phyloP scores from a whole-genome alignment of 2,797 vertebrate species.

The Brachyalestes nurse region DNA sequence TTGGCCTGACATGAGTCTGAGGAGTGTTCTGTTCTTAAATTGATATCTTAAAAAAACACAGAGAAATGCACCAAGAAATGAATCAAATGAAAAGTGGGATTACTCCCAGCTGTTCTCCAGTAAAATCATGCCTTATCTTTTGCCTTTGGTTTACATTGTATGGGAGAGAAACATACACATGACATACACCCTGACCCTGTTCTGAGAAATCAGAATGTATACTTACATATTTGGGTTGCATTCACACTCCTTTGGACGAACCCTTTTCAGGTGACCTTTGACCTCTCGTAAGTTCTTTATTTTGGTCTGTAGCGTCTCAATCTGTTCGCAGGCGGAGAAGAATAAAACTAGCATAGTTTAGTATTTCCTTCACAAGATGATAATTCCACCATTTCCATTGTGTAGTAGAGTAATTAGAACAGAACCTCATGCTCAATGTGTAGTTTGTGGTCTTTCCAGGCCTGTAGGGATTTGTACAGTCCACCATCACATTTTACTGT shows the following conservation, averaged over 20 bases:
- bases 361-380: not conserved
- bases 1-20: conserved; percentile 78
- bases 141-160: not conserved
- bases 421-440: conserved; percentile 94
- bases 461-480: conserved; percentile 91
- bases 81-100: not conserved
- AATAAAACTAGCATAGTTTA: not conserved
- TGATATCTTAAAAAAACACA: conserved; percentile 79
- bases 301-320: conserved; percentile 96
- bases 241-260: conserved; percentile 89
- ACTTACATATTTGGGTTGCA: conserved; percentile 88
- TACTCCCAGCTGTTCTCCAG: not conserved
- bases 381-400: not conserved
- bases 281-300: conserved; percentile 96
- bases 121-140: not conserved
- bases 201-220: not conserved
- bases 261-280: conserved; percentile 92
- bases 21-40: conserved; percentile 81
- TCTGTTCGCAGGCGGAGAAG: conserved; percentile 72
- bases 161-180: not conserved
- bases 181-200: not conserved
- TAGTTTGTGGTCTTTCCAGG: conserved; percentile 97
- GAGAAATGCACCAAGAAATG: not conserved
- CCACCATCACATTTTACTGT: conserved; percentile 89
- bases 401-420: not conserved